A percentile compares a stretch with the other conserved stretches of the same genome.
Conservation (phyloP, 2,113 vertebrate species). For the Gobiocypris rarus region DNA sequence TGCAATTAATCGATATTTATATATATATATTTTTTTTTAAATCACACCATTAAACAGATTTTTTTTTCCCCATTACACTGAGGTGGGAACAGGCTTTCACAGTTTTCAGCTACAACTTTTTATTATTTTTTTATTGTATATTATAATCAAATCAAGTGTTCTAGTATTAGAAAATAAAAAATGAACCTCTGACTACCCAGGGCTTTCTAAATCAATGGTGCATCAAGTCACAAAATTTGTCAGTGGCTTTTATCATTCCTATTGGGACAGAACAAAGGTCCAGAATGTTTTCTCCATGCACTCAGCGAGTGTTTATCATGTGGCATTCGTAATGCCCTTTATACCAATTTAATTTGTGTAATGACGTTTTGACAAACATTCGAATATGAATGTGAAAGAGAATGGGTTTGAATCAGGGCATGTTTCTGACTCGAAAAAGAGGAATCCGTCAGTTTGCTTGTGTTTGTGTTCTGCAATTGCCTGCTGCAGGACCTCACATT, state of each 20-base stretch:
- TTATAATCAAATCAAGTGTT: too few species aligned
- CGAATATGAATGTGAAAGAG: slow-evolving; percentile 1
- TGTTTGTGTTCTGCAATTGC: slow-evolving; percentile 20
- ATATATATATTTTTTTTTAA: too few species aligned
- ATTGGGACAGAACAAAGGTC: slow-evolving; percentile 28
- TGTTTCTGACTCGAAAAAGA: background rate
- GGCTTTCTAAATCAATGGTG: background rate
- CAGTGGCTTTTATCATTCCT: slow-evolving; percentile 34
- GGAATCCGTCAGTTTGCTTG: background rate
- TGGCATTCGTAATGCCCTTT: slow-evolving; percentile 23
- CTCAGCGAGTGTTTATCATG: slow-evolving; percentile 1
- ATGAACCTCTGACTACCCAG: slow-evolving; percentile 15
- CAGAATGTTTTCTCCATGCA: background rate
- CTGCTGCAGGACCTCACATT: slow-evolving; percentile 17
- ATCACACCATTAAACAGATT: too few species aligned
- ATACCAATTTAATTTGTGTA: slow-evolving; percentile 31
- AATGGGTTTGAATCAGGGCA: background rate
- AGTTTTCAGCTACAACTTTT: too few species aligned
- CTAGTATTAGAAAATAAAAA: too few species aligned
- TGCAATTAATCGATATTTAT: too few species aligned
- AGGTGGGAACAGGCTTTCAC: too few species aligned
- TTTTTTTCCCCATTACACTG: too few species aligned
- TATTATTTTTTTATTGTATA: too few species aligned
- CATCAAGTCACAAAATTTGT: background rate
- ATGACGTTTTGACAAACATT: slow-evolving; percentile 29